Evolutionary conservation across 2,797 vertebrate genomes (phyloP), one percentile per base, ranked within the genome.

Genomic region (Sylvia borin): DNA sequence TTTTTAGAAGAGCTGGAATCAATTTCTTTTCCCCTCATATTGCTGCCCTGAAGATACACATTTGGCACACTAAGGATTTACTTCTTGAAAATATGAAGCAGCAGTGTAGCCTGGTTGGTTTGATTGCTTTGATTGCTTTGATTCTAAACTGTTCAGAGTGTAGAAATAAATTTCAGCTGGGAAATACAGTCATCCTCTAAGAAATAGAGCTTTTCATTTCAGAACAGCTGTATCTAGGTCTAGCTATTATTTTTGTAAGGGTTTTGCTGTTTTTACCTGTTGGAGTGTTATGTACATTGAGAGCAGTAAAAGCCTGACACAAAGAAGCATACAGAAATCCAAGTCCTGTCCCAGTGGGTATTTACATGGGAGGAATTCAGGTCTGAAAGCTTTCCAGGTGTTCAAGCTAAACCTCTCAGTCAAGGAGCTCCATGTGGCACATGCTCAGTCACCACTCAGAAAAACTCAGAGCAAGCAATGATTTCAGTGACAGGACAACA

Each of bases 41-140:
- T 89, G 65, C 50, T 94, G 68, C 94, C 90, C 90, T 90, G 74
- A 92, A 95, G 91, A 95, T 91, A 92, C 45, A 47, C 34, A 83
- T 95, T 96, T 93, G 60, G 70, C 68, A 91, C 68, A 76, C 58
- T 43, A 79, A 88, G 57, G 89, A 95, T 86, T 93, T 88, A 84
- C 91, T 84, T 93, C 58, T 86, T 62, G 57, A 94, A 93, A 91
- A 83, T 58, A 78, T 47, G 51, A 84, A 79, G 73, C 57, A 75
- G 83, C 11, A 47, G 26, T 65, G 48, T 34, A 78, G 67, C 45
- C 87, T 77, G 50, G 29, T 55, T 92, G 74, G 42, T 77, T 84
- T 93, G 79, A 94, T 62, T 94, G 92, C 79, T 94, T 95, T 85
- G 68, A 88, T 73, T 83, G 92, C 83, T 94, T 95, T 85, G 68